Evolutionary conservation across 2,888 invertebrate genomes (phyloP), one percentile per base, ranked within the genome.

Genomic region (Chrysotoxum bicinctum): DNA sequence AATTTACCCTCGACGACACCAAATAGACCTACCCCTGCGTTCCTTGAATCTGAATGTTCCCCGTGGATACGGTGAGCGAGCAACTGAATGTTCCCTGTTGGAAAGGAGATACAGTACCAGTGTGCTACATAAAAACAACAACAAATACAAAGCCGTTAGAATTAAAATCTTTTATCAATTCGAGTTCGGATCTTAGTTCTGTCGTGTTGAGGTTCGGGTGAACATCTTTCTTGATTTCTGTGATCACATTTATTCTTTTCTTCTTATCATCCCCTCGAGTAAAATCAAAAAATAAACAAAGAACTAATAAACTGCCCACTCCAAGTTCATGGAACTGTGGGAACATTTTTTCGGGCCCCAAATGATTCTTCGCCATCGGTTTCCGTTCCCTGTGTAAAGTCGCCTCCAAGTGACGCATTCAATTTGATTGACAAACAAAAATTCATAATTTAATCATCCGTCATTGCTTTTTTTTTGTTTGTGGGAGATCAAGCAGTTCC

Each of bases 241-340:
- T 69, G 52, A 83, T 70, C 74, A 52, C 19, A 72, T 54, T 48
- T 37, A 19, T 64, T 60, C 50, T 73, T 48, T 62, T 74, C 40
- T 56, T 78, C 69, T 69, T 69, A 70, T 74, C 78, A 58, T 64
- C n/a, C 37, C 21, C 60, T 60, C 32, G 14, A 14, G 58, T 30
- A 52, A 74, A 69, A 83, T 56, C 69, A 74, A 75, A 10, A 84
- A 30, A 78, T 69, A 14, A 32, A 73, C 82, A 69, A 78, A 78
- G 62, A 37, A 73, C 23, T 40, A 37, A 43, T 45, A 30, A 45
- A 6, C 56, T 54, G 66, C 23, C 54, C 73, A 83, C 73, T 85
- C 9, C 81, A 76, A 85, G 79, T 85, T 85, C 69, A 80, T 85
- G 76, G 76, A 76, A 81, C 76, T 85, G 85, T 85, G 85, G 85